phyloP scores from a whole-genome alignment of 2,888 invertebrate genomes.

The Brenthis daphne region DNA sequence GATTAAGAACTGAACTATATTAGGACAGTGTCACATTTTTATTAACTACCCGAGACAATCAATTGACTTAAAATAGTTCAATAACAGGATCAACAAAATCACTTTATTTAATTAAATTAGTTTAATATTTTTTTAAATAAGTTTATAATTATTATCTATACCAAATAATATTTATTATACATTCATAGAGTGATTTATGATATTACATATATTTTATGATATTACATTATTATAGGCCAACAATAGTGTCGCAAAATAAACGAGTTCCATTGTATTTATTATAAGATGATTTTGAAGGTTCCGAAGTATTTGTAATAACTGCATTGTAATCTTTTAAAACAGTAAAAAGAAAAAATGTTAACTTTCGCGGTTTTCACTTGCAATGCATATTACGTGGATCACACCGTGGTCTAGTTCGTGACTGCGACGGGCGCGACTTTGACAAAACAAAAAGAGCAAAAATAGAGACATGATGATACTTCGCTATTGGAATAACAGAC shows the following conservation, averaged over 20 bases:
- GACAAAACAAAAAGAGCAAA: conserved; percentile 20
- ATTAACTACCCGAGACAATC: too few species aligned
- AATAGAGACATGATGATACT: conserved; percentile 12
- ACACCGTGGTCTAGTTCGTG: conserved; percentile 24
- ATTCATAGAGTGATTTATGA: too few species aligned
- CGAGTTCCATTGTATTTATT: background rate
- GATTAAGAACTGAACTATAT: too few species aligned
- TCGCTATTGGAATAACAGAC: background rate
- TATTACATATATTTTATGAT: too few species aligned
- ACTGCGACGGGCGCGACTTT: conserved; percentile 9
- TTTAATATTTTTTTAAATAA: too few species aligned
- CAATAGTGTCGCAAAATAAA: conserved; percentile 18
- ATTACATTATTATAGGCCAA: too few species aligned
- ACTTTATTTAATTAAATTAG: too few species aligned
- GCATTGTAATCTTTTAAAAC: conserved; percentile 4
- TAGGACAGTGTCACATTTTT: too few species aligned
- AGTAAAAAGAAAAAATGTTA: conserved; percentile 5
- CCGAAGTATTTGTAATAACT: background rate
- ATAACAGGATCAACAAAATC: too few species aligned
- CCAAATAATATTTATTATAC: too few species aligned
- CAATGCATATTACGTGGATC: conserved; percentile 27
- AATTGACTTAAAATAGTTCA: too few species aligned
- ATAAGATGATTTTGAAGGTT: conserved; percentile 7
- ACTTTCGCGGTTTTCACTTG: conserved; percentile 23
- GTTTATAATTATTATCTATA: too few species aligned